phyloP scores from a whole-genome alignment of 2,888 invertebrate genomes.

The Diogma glabrata region DNA sequence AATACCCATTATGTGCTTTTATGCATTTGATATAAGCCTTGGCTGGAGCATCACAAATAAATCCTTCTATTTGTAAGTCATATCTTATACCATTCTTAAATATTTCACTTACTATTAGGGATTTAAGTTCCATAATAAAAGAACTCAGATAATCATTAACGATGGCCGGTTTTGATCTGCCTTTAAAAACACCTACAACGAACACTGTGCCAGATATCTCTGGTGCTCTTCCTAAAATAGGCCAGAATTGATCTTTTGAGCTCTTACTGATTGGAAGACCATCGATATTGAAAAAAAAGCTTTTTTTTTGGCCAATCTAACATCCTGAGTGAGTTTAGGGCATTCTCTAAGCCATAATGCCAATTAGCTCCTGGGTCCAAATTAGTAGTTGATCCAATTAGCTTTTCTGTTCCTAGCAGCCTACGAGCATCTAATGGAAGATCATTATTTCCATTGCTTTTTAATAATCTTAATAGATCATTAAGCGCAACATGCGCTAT shows the following conservation, averaged over 20 bases:
- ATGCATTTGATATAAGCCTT: neutral
- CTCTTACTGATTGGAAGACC: neutral
- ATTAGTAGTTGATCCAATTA: neutral
- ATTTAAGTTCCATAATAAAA: neutral
- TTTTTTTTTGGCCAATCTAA: neutral
- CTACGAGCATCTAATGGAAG: neutral
- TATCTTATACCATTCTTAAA: neutral
- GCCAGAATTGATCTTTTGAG: neutral
- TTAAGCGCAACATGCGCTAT: neutral
- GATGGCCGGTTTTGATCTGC: neutral
- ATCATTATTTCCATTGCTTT: neutral
- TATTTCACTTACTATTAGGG: neutral
- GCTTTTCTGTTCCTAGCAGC: neutral
- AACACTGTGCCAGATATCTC: neutral
- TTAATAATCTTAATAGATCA: neutral
- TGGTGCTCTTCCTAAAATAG: neutral
- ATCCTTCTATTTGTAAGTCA: neutral
- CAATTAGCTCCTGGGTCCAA: neutral
- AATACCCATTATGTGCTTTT: neutral
- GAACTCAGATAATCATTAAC: neutral
- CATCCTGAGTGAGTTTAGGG: neutral
- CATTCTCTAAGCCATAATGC: neutral
- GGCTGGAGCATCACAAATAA: neutral
- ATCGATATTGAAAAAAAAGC: neutral
- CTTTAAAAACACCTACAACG: neutral